Percentiles rank a stretch among this genome's conserved stretches.
Conservation (phyloP, 2,797 vertebrate species). For the Parotocinclus haroldoi region DNA sequence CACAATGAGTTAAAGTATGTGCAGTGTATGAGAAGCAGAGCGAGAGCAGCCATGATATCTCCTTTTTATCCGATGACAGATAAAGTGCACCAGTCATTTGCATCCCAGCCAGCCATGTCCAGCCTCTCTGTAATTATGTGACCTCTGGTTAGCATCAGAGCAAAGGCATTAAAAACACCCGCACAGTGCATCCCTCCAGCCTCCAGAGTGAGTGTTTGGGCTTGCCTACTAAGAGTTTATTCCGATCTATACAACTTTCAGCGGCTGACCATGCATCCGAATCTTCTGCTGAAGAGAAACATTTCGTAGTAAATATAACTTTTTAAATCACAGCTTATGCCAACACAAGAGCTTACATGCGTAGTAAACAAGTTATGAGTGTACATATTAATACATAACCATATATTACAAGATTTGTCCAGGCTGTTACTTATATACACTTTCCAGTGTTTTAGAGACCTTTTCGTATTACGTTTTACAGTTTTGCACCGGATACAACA, state of each 20-base stretch:
- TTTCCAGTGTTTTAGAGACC: too few relatives aligned
- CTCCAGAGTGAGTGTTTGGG: neutral
- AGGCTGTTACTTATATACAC: too few relatives aligned
- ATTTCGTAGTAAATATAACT: too few relatives aligned
- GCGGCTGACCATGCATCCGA: too few relatives aligned
- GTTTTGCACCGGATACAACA: too few relatives aligned
- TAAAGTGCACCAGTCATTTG: conserved; percentile 44
- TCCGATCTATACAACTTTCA: conserved; percentile 12
- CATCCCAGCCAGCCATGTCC: conserved; percentile 34
- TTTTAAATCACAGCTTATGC: too few relatives aligned
- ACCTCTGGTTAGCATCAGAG: conserved; percentile 44
- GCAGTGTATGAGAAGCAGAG: conserved; percentile 40
- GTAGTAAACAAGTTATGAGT: too few relatives aligned
- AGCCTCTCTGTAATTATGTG: conserved; percentile 19
- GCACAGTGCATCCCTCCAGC: conserved; percentile 9
- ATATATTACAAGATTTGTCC: too few relatives aligned
- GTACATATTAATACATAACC: too few relatives aligned
- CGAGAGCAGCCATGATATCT: conserved; percentile 45
- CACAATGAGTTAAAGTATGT: conserved; percentile 36
- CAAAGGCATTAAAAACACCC: conserved; percentile 25
- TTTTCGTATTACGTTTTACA: too few relatives aligned
- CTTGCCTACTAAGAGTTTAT: neutral
- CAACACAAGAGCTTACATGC: too few relatives aligned
- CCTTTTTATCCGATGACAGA: conserved; percentile 56
- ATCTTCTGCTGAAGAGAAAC: too few relatives aligned